phyloP scores from a whole-genome alignment of 2,113 vertebrate species.

The Dipodomys stephensi region DNA sequence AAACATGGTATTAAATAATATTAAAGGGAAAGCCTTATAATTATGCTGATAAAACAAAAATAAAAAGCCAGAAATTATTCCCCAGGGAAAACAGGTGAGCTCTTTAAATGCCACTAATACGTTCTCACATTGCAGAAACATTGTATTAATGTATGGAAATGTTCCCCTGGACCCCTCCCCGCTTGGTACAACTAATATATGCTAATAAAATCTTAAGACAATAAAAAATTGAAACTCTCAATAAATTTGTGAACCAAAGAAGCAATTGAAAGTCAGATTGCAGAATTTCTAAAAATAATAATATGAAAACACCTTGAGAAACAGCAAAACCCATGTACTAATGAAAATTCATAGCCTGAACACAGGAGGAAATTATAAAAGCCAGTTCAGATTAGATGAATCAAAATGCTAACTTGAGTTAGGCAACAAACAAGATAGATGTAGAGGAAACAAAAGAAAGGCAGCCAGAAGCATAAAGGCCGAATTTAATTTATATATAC shows the following conservation, averaged over 20 bases:
- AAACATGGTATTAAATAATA: too few species aligned
- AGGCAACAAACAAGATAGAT: neutral
- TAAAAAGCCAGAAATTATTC: too few species aligned
- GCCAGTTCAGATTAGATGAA: neutral
- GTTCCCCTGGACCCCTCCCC: too few species aligned
- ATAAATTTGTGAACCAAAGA: neutral
- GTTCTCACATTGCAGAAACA: too few species aligned
- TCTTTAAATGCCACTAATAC: too few species aligned
- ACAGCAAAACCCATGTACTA: neutral
- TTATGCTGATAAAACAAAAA: too few species aligned
- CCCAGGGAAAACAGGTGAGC: too few species aligned
- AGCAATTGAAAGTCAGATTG: neutral
- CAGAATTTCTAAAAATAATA: neutral
- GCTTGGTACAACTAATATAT: neutral
- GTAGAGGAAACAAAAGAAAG: neutral
- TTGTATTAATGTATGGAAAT: too few species aligned
- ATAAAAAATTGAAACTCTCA: neutral
- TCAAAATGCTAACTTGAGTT: neutral
- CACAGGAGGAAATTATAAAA: neutral
- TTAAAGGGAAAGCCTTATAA: too few species aligned
- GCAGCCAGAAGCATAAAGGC: neutral
- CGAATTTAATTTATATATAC: neutral
- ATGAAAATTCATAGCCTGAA: neutral
- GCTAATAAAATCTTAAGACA: neutral
- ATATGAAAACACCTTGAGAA: neutral